A percentile compares a stretch with the other conserved stretches of the same genome.
phyloP scores from a whole-genome alignment of 2,113 vertebrate species.

The Xenotilapia flavipinnis region DNA sequence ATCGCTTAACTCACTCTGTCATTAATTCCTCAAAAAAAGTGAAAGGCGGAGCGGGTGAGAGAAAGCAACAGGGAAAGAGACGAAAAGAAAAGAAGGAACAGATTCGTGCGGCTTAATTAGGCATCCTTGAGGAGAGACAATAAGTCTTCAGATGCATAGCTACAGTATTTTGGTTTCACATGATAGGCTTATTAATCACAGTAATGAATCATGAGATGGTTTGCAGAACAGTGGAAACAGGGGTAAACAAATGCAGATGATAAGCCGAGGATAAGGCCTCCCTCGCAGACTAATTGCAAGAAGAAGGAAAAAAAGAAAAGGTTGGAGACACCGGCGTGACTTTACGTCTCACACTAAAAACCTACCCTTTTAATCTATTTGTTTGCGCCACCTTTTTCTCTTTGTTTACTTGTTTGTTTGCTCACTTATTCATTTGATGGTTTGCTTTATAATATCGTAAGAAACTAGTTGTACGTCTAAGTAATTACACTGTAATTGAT shows the following conservation, averaged over 20 bases:
- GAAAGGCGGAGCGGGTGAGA: background rate
- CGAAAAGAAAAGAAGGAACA: background rate
- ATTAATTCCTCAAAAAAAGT: constrained; percentile 55
- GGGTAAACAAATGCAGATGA: constrained; percentile 55
- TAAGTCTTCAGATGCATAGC: constrained; percentile 27
- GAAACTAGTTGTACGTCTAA: constrained; percentile 49
- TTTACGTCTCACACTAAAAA: background rate
- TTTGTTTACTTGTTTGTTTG: constrained; percentile 45
- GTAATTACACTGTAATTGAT: constrained; percentile 68
- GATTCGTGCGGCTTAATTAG: constrained; percentile 40
- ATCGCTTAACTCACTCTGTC: constrained; percentile 41
- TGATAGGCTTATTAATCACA: constrained; percentile 68
- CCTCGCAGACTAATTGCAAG: background rate
- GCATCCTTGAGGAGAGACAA: constrained; percentile 45
- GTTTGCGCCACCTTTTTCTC: background rate
- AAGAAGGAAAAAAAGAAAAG: background rate
- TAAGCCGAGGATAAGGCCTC: constrained; percentile 20
- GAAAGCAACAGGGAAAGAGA: background rate
- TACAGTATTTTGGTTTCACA: constrained; percentile 56
- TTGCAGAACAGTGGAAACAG: constrained; percentile 43
- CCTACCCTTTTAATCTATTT: constrained; percentile 7
- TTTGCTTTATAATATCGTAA: constrained; percentile 55
- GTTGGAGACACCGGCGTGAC: background rate
- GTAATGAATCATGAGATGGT: constrained; percentile 61
- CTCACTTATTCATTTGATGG: constrained; percentile 42